Conservation (phyloP, 2,113 vertebrate genomes). For the Chaenocephalus aceratus region DNA sequence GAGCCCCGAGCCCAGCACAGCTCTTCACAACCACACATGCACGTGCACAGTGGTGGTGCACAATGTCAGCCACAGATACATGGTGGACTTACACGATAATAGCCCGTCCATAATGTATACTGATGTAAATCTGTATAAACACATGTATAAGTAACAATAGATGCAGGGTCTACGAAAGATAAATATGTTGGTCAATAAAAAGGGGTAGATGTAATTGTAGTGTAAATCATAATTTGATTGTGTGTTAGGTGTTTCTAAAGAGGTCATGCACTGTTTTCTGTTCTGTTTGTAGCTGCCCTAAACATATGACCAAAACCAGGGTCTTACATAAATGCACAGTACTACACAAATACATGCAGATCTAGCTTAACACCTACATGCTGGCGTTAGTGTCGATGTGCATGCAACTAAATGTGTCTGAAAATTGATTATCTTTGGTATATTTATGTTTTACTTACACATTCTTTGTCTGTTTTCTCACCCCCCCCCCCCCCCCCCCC, state of each 20-base stretch:
- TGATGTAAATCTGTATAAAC: background rate
- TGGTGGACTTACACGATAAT: background rate
- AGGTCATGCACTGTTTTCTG: background rate
- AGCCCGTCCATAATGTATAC: background rate
- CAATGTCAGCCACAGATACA: background rate
- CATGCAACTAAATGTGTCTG: conserved; percentile 1
- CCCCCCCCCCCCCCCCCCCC: conserved; percentile 2
- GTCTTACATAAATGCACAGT: background rate
- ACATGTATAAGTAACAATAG: background rate
- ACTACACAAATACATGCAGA: background rate
- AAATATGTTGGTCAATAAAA: background rate
- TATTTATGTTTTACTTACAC: conserved; percentile 19
- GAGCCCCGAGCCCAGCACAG: conserved; percentile 47
- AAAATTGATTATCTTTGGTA: conserved; percentile 1
- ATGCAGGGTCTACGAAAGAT: background rate
- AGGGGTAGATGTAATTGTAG: background rate
- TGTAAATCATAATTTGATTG: background rate
- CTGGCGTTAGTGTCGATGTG: background rate
- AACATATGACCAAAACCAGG: background rate
- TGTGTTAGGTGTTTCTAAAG: background rate
- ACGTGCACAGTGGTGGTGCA: conserved; percentile 8
- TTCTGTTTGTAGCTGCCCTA: background rate
- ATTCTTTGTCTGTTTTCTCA: conserved; percentile 24
- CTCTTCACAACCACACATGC: conserved; percentile 22
- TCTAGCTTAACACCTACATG: background rate